Evolutionary conservation across 2,888 invertebrate genomes (phyloP).

Genomic region (Diabrotica balteata): DNA sequence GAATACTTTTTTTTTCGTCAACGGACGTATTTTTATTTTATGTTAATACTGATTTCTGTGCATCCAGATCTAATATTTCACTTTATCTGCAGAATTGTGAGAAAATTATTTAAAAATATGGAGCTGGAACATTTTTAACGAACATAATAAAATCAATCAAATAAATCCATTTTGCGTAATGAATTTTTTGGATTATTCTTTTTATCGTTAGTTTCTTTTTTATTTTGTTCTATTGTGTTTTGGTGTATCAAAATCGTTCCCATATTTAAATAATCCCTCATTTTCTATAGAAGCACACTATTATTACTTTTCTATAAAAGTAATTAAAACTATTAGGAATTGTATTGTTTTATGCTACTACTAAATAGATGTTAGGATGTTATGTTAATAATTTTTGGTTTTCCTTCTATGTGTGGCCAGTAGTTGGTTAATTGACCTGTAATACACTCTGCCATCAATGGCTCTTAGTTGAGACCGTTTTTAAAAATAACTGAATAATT

Average conservation of each 20-base stretch:
- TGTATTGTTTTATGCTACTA: neutral
- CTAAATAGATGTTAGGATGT: neutral
- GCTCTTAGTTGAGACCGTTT: too few species aligned
- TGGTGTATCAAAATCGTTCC: neutral
- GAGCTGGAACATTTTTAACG: neutral
- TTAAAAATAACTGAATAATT: too few species aligned
- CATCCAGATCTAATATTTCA: conserved; percentile 5
- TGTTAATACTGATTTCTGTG: conserved; percentile 9
- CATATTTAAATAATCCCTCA: neutral
- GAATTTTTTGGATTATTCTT: too few species aligned
- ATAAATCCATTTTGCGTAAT: neutral
- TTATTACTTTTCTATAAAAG: conserved; percentile 2
- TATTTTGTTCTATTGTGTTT: too few species aligned
- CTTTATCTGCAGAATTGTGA: conserved; percentile 1
- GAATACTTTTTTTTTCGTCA: conserved; percentile 12
- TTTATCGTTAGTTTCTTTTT: too few species aligned
- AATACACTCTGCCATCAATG: too few species aligned
- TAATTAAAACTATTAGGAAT: conserved; percentile 8
- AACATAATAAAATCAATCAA: neutral
- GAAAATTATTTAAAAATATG: neutral
- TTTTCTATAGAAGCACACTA: neutral
- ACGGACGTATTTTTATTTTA: conserved; percentile 1
- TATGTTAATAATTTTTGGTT: conserved; percentile 9
- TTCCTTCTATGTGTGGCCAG: conserved; percentile 7
- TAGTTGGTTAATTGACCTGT: neutral